A percentile compares a stretch with the other conserved stretches of the same genome.
These are phyloP conservation scores for Tenthredo distinguenda DNA, from an alignment of 2,888 invertebrate genomes.

Conservation along the genomic window DNA sequence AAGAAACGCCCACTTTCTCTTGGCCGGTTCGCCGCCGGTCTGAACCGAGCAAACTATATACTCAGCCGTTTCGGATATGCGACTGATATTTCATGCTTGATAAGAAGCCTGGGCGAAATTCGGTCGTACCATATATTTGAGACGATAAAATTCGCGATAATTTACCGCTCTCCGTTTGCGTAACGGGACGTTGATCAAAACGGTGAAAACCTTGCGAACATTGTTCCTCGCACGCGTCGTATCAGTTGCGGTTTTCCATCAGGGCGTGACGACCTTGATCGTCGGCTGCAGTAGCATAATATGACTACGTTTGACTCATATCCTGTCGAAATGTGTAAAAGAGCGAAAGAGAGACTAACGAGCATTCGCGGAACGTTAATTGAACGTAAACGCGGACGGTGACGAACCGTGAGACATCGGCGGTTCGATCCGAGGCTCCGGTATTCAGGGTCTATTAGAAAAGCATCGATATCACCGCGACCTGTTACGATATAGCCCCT, in stretches of 20 bases:
- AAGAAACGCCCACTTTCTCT: constrained; percentile 44
- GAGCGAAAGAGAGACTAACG: neutral
- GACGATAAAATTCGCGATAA: neutral
- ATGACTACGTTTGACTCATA: constrained; percentile 29
- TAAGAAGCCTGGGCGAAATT: neutral
- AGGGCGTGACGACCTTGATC: neutral
- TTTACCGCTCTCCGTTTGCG: no score
- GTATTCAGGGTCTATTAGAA: neutral
- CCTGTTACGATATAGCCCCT: neutral
- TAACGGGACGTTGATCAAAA: no score
- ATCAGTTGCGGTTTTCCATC: neutral
- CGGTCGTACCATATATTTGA: neutral
- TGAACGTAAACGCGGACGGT: neutral
- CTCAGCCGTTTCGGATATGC: neutral
- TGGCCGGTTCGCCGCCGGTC: neutral
- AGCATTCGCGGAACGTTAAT: neutral
- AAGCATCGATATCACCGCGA: neutral
- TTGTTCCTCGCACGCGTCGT: neutral
- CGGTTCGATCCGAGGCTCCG: neutral
- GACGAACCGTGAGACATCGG: neutral
- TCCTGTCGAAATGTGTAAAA: constrained; percentile 1
- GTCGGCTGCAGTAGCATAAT: neutral
- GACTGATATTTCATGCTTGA: constrained; percentile 12
- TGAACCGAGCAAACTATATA: neutral
- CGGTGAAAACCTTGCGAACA: neutral